These are phyloP conservation scores for Syrphus vitripennis DNA, from an alignment of 2,888 invertebrate genomes.

Conservation along the genomic window DNA sequence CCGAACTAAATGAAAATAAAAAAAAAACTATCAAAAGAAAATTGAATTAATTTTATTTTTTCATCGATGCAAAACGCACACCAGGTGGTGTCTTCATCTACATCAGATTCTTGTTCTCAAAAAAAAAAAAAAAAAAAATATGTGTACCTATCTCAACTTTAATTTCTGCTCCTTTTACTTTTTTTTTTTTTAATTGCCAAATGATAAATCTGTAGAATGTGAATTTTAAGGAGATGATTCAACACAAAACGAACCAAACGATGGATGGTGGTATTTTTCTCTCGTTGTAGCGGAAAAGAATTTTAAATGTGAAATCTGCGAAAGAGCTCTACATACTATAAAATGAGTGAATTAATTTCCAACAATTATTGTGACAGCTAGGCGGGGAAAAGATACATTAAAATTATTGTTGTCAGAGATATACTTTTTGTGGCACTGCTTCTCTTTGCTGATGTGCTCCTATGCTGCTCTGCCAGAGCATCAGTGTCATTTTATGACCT, in stretches of 20 bases:
- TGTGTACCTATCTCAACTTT: constrained; percentile 4
- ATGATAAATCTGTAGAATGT: constrained; percentile 15
- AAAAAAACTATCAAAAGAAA: background rate
- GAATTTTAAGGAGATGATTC: constrained; percentile 26
- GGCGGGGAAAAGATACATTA: background rate
- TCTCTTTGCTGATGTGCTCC: background rate
- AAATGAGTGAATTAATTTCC: constrained; percentile 30
- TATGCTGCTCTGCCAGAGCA: background rate
- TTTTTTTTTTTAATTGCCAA: constrained; percentile 43
- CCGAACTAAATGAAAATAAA: background rate
- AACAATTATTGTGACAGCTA: constrained; percentile 32
- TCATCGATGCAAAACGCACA: background rate
- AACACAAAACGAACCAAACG: background rate
- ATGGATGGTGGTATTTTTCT: background rate
- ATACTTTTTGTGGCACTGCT: background rate
- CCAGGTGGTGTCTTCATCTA: background rate
- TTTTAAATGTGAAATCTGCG: constrained; percentile 24
- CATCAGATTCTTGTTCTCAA: background rate
- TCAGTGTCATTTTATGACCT: constrained; percentile 4
- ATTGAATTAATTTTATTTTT: constrained; percentile 10
- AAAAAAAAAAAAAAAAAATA: too few species aligned
- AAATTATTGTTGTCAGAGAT: background rate
- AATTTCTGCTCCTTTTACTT: constrained; percentile 25
- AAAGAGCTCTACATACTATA: too few species aligned
- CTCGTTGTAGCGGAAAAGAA: background rate